phyloP scores from a whole-genome alignment of 2,797 vertebrate species.

The Poeciliopsis infans region DNA sequence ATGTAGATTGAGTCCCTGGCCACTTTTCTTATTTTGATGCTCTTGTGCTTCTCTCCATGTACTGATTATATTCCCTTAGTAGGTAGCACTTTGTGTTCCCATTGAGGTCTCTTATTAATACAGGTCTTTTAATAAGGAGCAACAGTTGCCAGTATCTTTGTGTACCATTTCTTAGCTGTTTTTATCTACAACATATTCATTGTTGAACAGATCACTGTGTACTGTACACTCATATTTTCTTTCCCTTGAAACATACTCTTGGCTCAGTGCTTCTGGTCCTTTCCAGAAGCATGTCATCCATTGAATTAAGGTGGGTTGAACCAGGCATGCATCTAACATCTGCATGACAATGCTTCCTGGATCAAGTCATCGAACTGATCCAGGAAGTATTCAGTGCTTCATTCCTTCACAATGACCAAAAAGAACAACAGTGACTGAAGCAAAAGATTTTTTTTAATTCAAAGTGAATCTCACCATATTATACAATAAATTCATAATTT shows the following conservation, averaged over 20 bases:
- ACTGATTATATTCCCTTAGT: not conserved
- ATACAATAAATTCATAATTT: slow-evolving; percentile 99
- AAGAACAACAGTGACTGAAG: slow-evolving; percentile 66
- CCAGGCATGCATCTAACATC: not conserved
- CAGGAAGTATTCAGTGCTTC: not conserved
- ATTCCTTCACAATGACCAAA: not conserved
- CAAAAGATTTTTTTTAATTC: slow-evolving; percentile 99
- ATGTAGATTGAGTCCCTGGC: not conserved
- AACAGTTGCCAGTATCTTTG: not conserved
- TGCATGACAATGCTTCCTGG: not conserved
- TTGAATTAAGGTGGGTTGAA: not conserved
- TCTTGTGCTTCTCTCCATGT: not conserved
- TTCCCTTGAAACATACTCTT: not conserved
- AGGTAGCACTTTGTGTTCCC: not conserved
- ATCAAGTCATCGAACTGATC: not conserved
- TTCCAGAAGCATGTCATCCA: not conserved
- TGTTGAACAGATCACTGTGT: not conserved
- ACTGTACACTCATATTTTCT: not conserved
- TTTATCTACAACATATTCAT: not conserved
- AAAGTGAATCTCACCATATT: slow-evolving; percentile 99
- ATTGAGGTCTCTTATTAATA: not conserved
- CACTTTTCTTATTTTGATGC: not conserved
- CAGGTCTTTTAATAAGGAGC: not conserved
- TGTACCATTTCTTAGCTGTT: not conserved
- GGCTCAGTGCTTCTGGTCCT: not conserved